Base-by-base conservation (phyloP, 2,888 invertebrate genomes). In the Philereme vetulata region DNA sequence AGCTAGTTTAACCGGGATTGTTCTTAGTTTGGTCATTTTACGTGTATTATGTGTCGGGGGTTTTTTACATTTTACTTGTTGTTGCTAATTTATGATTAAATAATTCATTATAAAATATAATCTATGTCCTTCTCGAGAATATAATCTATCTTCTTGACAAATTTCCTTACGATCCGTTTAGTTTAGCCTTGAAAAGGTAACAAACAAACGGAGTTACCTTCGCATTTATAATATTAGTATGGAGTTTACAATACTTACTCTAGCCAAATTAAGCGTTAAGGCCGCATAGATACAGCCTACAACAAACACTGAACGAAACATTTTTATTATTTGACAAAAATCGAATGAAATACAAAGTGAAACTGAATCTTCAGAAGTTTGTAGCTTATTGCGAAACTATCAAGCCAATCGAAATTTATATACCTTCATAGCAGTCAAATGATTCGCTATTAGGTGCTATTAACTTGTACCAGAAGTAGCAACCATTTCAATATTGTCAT, bases 261-360 rank as follows among this genome's bases (percentile, higher is more conserved):
- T 59, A 38, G 65, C 66, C 36, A 77, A 62, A 60, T 72, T 72
- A 0, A 82, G 78, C 4, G 74, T 72, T 10, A 83, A 62, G 40
- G 70, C 72, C 59, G 79, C 55, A 66, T 76, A 70, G 67, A 57
- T 71, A 69, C 49, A 78, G 62, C 72, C 78, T 45, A 81, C 11
- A 4, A 80, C 65, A 55, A 75, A 44, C 3, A 72, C 61, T 11
- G 63, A 7, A 47, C 72, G 76, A 7, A 72, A 70, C 87, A 87
- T 87, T 70, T 76, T 82, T 21, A 45, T 51, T 56, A 45, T 51
- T 56, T 43, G 44, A 38, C 8, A 44, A 4, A n/a, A 38, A 10
- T 46, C 50, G 38, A 38, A 21, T 21, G 21, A 21, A 21, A n/a
- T 35, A 4, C 9, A 21, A 42, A n/a, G 35, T 40, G 43, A 11